phyloP scores from a whole-genome alignment of 1,140 invertebrate species.

The Lucilia cuprina region DNA sequence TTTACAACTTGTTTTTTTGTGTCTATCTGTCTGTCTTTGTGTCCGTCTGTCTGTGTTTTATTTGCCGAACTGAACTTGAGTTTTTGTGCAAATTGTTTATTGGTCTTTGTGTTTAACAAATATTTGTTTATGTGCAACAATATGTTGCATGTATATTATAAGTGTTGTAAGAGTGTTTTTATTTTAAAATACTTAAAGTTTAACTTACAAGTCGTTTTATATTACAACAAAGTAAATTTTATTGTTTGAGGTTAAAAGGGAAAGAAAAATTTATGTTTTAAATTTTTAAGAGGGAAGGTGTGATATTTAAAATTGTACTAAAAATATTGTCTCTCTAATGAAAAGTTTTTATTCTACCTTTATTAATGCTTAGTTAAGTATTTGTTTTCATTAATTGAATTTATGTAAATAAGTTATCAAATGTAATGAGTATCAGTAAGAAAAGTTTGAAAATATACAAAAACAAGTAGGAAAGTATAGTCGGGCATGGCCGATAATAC shows the following conservation, averaged over 20 bases:
- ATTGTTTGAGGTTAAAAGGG: not conserved
- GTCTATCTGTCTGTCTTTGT: not conserved
- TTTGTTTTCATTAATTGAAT: not conserved
- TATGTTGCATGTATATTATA: not conserved
- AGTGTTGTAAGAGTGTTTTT: not conserved
- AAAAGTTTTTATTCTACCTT: not conserved
- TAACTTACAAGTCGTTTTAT: not conserved
- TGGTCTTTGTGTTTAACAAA: not conserved
- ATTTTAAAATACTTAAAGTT: not conserved
- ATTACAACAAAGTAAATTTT: not conserved
- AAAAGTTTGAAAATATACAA: too few relatives aligned
- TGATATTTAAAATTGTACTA: too few relatives aligned
- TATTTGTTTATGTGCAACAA: not conserved
- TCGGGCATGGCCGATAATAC: too few relatives aligned
- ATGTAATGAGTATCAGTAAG: too few relatives aligned
- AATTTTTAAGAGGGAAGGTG: too few relatives aligned
- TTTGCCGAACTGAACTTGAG: too few relatives aligned
- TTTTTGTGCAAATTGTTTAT: not conserved
- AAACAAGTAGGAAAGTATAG: too few relatives aligned
- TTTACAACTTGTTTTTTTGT: not conserved
- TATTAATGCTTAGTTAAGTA: not conserved
- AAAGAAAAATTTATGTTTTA: not conserved
- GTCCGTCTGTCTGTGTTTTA: not conserved
- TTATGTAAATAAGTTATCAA: too few relatives aligned
- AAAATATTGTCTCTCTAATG: too few relatives aligned